Evolutionary conservation across 1,140 invertebrate genomes (phyloP), one percentile per base, ranked within the genome.

Genomic region (Atta colombica): DNA sequence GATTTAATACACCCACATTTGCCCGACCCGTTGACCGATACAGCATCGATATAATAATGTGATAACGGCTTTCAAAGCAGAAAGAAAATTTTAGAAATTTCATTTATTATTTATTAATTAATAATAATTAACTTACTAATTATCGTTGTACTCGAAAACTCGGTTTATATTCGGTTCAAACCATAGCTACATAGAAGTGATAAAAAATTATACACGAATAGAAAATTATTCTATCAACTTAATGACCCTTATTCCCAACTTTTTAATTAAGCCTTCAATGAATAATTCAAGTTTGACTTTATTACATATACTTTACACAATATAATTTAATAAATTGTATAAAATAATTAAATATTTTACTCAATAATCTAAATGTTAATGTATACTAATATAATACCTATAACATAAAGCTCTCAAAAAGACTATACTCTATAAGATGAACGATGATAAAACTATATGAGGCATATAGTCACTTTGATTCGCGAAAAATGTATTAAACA

Each of bases 1-100:
- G 14, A 74, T 55, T 49, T 49, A 77, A 49, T 28, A 77, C 60
- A 25, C 55, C 74, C 74, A 39, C 74, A 55, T 35, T 21, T 31
- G 14, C 10, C 1, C 55, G 35, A 39, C 74, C 16, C 14, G 39
- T 63, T 45, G 21, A 61, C 18, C 51, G 49, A 74, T 35, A 51
- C 21, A 49, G 10, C 35, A 49, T 75, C 1, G n/a, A 39, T 75
- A 39, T 75, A 39, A 75, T 16, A 35, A 58, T 55, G 51, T 4
- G 72, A 58, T 31, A 21, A 14, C 3, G n/a, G 6, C 3, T 14
- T 68, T 68, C 3, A 45, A 45, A 63, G 14, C 28, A 7, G 14
- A 31, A 31, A 63, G 25, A 18, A 31, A 63, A 31, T 63, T 63
- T 18, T 14, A 65, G 7, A 65, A 18, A 31, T 31, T 65, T 31